Conservation (phyloP, 1,140 invertebrate genomes). For the Drosophila ambigua region DNA sequence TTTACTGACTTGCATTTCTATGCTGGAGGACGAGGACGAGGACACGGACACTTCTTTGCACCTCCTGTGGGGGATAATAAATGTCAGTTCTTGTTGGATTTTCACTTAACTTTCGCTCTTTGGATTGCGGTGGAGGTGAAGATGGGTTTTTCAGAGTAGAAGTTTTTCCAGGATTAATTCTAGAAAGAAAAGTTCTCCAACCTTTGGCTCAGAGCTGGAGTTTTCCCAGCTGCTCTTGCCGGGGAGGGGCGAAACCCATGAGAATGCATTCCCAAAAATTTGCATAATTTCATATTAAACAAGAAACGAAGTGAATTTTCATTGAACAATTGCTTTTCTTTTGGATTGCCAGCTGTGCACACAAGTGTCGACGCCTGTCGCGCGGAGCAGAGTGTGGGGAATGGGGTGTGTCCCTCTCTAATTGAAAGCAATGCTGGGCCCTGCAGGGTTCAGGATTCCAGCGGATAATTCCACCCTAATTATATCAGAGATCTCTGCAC, state of each 20-base stretch:
- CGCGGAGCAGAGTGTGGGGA: constrained; percentile 4
- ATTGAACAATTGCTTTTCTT: constrained; percentile 75
- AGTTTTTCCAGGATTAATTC: neutral
- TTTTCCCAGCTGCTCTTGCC: constrained; percentile 12
- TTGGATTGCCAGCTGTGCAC: constrained; percentile 66
- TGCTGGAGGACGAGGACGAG: constrained; percentile 13
- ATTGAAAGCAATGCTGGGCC: neutral
- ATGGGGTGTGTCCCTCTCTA: constrained; percentile 7
- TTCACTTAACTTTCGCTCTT: constrained; percentile 1
- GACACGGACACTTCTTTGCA: neutral
- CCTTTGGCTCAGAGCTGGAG: constrained; percentile 7
- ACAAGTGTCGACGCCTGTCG: constrained; percentile 44
- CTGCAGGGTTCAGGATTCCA: neutral
- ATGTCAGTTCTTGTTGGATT: constrained; percentile 45
- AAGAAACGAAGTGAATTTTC: constrained; percentile 52
- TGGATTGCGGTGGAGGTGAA: constrained; percentile 9
- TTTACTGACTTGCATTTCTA: constrained; percentile 75
- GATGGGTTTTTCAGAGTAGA: constrained; percentile 1
- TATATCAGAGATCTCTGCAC: constrained; percentile 41
- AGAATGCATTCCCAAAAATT: constrained; percentile 53
- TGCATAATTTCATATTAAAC: constrained; percentile 76
- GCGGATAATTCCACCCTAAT: constrained; percentile 60
- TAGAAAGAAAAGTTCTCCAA: constrained; percentile 1
- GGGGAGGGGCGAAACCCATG: constrained; percentile 20
- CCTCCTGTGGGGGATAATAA: constrained; percentile 50